Evolutionary conservation across 2,797 vertebrate species (phyloP).

Genomic region (Caiman crocodilus): DNA sequence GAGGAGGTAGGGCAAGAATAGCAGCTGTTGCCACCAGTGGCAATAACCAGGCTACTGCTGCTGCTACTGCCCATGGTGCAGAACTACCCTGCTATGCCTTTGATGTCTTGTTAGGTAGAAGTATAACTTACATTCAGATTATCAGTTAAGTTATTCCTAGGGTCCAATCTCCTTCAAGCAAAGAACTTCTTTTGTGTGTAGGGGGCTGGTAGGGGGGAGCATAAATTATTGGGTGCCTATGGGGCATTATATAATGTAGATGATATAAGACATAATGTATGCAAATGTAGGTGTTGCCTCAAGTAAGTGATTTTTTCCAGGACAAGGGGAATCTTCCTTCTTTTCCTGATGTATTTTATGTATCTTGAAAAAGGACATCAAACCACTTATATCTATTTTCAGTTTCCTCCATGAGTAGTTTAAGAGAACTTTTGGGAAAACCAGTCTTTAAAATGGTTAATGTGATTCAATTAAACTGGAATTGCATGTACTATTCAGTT

Average conservation of each 20-base stretch:
- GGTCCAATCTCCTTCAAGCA: not conserved
- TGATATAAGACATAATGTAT: rapidly evolving
- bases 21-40: too few species aligned
- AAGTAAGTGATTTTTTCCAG: not conserved
- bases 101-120: not conserved
- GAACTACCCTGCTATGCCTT: too few species aligned
- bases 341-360: not conserved
- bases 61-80: too few species aligned
- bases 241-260: not conserved
- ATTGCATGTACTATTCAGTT: not conserved
- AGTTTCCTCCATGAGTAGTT: not conserved
- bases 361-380: not conserved
- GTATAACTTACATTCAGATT: not conserved
- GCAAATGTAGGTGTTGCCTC: not conserved
- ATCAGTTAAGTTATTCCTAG: not conserved
- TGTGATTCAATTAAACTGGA: not conserved
- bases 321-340: not conserved
- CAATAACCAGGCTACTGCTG: too few species aligned
- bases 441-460: not conserved
- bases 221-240: not conserved
- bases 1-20: too few species aligned
- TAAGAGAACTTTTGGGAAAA: not conserved
- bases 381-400: not conserved
- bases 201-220: too few species aligned
- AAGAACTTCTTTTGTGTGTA: not conserved